phyloP scores from a whole-genome alignment of 2,888 invertebrate genomes.

The Meiosimyza platycephala region DNA sequence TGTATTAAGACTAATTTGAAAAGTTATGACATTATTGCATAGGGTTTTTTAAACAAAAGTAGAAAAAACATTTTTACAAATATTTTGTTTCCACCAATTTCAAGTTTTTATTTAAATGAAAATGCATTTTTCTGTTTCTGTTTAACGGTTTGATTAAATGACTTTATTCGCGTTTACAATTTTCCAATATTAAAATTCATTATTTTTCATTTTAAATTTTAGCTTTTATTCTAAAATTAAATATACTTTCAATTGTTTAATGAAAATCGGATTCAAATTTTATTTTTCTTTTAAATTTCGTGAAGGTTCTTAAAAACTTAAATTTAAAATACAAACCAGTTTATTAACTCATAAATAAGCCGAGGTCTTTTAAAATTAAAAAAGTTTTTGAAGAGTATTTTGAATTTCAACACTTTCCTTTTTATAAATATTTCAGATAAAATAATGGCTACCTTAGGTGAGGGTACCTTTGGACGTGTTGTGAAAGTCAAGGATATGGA shows the following conservation, averaged over 20 bases:
- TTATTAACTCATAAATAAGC: too few relatives aligned
- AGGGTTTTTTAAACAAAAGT: slow-evolving; percentile 10
- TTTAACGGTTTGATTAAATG: background rate
- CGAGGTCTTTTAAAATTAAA: slow-evolving; percentile 25
- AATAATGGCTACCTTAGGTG: slow-evolving; percentile 97
- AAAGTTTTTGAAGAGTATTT: slow-evolving; percentile 16
- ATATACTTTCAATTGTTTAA: too few relatives aligned
- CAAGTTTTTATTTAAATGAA: slow-evolving; percentile 7
- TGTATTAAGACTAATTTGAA: slow-evolving; percentile 4
- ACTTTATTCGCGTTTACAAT: background rate
- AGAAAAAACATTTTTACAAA: slow-evolving; percentile 12
- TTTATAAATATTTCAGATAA: slow-evolving; percentile 88
- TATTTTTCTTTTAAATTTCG: slow-evolving; percentile 52
- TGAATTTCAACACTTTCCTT: slow-evolving; percentile 47
- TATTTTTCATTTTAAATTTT: background rate
- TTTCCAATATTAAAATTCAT: background rate
- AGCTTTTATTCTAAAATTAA: background rate
- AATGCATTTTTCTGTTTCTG: background rate
- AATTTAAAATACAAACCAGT: slow-evolving; percentile 11
- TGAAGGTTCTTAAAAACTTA: slow-evolving; percentile 47
- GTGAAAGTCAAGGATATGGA: slow-evolving; percentile 97
- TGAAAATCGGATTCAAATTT: slow-evolving; percentile 31
- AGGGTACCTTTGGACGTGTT: slow-evolving; percentile 99
- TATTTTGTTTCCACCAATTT: background rate
- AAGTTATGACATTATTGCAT: background rate